A percentile compares a stretch with the other conserved stretches of the same genome.
Conservation (phyloP, 2,888 invertebrate species). For the Andrena bicolor region DNA sequence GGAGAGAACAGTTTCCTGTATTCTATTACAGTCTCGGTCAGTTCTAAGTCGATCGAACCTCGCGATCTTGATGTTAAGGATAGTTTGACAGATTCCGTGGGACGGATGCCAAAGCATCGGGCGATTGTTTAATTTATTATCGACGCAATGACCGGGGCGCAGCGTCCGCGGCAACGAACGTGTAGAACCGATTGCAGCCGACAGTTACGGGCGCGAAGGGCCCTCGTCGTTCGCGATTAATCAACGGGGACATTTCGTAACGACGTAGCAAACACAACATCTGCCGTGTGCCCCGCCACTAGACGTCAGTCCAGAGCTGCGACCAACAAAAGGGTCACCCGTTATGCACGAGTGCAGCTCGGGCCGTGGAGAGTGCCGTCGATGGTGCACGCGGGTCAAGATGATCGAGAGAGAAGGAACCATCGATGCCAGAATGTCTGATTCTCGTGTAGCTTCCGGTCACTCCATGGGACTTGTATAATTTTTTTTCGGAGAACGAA, state of each 20-base stretch:
- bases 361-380: constrained; percentile 21
- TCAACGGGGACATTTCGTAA: constrained; percentile 80
- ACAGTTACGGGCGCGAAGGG: constrained; percentile 80
- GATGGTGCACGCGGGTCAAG: constrained; percentile 5
- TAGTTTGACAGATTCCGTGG: not conserved
- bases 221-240: constrained; percentile 79
- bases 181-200: constrained; percentile 74
- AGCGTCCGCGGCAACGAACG: constrained; percentile 57
- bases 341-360: constrained; percentile 57
- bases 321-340: constrained; percentile 69
- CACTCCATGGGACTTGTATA: not conserved
- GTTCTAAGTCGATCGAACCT: not conserved
- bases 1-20: too few relatives aligned
- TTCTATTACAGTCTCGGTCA: too few relatives aligned
- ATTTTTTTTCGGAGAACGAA: not conserved
- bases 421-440: constrained; percentile 28
- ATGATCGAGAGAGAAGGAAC: constrained; percentile 38
- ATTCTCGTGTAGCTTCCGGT: constrained; percentile 20
- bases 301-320: constrained; percentile 68
- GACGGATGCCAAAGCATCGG: not conserved
- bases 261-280: constrained; percentile 76
- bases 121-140: constrained; percentile 47
- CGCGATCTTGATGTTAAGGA: not conserved
- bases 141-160: constrained; percentile 25
- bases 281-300: constrained; percentile 72